Evolutionary conservation across 2,888 invertebrate species (phyloP).

Genomic region (Drosophila merina): DNA sequence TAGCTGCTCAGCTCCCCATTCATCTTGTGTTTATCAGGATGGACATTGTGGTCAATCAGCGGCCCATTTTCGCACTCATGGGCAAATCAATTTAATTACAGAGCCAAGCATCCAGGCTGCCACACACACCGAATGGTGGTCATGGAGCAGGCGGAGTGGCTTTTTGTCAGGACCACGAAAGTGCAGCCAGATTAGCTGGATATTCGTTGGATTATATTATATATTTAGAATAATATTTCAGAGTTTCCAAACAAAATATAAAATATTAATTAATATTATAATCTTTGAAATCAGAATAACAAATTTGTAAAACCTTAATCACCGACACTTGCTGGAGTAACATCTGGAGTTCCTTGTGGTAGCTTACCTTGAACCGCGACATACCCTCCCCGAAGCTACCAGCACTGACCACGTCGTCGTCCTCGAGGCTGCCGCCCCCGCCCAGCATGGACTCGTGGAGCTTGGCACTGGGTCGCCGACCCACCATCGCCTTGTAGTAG

Average conservation of each 20-base stretch:
- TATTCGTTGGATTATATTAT: background rate
- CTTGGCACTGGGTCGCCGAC: slow-evolving; percentile 64
- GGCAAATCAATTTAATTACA: slow-evolving; percentile 54
- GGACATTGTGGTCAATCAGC: slow-evolving; percentile 35
- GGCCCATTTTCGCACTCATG: slow-evolving; percentile 40
- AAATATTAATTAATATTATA: background rate
- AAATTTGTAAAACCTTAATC: background rate
- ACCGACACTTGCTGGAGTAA: background rate
- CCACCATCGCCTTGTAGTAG: slow-evolving; percentile 59
- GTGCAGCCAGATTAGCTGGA: background rate
- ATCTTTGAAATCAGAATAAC: background rate
- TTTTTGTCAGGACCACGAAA: background rate
- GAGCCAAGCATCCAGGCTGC: slow-evolving; percentile 18
- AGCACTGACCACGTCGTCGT: slow-evolving; percentile 65
- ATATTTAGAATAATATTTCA: too few species aligned
- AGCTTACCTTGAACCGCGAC: slow-evolving; percentile 68
- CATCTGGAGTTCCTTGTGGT: background rate
- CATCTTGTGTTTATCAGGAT: slow-evolving; percentile 25
- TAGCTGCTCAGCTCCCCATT: slow-evolving; percentile 31
- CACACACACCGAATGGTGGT: background rate
- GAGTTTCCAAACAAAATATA: background rate
- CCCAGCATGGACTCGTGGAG: slow-evolving; percentile 68
- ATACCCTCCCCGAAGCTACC: slow-evolving; percentile 65
- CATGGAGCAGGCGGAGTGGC: background rate
- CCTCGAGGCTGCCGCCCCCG: slow-evolving; percentile 66